phyloP scores from a whole-genome alignment of 2,797 vertebrate species.

The Halcyon leucocephala region DNA sequence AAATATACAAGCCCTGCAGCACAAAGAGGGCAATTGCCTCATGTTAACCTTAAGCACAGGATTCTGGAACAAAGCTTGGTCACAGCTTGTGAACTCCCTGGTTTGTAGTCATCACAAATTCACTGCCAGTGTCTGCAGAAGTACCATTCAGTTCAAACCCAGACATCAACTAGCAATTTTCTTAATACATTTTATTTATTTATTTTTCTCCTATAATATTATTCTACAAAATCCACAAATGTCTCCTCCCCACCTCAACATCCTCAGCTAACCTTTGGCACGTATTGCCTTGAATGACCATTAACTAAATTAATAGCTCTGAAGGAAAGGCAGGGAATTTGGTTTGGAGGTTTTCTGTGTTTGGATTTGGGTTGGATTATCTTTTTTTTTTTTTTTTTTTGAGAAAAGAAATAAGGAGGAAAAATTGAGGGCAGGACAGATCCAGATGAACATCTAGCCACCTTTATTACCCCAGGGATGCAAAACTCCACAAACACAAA shows the following conservation, averaged over 20 bases:
- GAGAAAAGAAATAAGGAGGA: not conserved
- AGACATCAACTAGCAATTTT: not conserved
- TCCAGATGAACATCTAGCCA: not conserved
- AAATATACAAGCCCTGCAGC: conserved; percentile 6
- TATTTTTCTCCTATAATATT: not conserved
- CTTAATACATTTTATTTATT: not conserved
- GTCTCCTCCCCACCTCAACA: not conserved
- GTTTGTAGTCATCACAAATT: not conserved
- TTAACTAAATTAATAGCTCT: not conserved
- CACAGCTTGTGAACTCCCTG: not conserved
- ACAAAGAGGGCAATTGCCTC: not conserved
- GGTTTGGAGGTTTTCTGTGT: not conserved
- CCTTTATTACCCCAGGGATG: not conserved
- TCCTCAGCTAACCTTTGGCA: not conserved
- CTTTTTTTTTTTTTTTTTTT: not conserved
- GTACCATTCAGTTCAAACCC: not conserved
- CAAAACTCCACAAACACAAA: not conserved
- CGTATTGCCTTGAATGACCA: not conserved
- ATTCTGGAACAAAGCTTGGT: conserved; percentile 8
- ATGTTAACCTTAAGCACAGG: not conserved
- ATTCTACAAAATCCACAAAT: not conserved
- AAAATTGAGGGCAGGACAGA: not conserved
- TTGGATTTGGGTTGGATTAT: not conserved
- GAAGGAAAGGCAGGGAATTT: not conserved
- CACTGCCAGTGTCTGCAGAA: not conserved